These are phyloP conservation scores for Furcula furcula DNA, from an alignment of 2,888 invertebrate genomes.

Conservation along the genomic window DNA sequence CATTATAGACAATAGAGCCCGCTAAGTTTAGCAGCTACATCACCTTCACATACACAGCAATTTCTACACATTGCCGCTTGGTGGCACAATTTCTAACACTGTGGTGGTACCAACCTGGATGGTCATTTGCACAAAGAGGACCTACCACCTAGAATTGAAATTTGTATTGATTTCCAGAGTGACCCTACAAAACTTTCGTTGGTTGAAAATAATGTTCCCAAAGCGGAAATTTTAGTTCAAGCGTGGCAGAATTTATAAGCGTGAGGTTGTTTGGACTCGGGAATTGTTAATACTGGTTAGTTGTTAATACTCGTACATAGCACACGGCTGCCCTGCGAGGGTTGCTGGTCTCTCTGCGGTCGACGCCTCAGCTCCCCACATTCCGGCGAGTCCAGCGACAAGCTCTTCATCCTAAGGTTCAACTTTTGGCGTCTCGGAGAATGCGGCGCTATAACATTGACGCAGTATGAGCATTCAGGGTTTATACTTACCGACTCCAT, in stretches of 20 bases:
- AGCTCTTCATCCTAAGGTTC: constrained; percentile 98
- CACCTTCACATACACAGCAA: no score
- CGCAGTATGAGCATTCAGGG: constrained; percentile 54
- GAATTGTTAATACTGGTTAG: constrained; percentile 43
- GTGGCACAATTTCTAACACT: no score
- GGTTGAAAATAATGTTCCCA: no score
- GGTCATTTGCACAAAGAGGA: no score
- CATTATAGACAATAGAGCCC: no score
- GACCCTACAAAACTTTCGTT: constrained; percentile 1
- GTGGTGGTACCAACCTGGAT: no score
- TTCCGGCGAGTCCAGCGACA: constrained; percentile 98
- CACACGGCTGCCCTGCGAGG: constrained; percentile 82
- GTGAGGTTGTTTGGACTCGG: constrained; percentile 65
- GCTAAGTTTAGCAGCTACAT: no score
- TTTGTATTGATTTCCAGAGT: no score
- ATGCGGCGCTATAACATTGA: constrained; percentile 91
- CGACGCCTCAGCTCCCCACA: constrained; percentile 91
- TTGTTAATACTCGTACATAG: constrained; percentile 83
- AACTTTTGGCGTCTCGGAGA: constrained; percentile 97
- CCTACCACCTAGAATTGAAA: no score
- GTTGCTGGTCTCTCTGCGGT: constrained; percentile 67
- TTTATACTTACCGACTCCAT: constrained; percentile 38
- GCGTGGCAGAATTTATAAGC: constrained; percentile 2
- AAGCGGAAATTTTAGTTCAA: no score
- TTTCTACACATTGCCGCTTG: no score